Conservation (phyloP, 2,888 invertebrate genomes). For the Cryptocephalus moraei region DNA sequence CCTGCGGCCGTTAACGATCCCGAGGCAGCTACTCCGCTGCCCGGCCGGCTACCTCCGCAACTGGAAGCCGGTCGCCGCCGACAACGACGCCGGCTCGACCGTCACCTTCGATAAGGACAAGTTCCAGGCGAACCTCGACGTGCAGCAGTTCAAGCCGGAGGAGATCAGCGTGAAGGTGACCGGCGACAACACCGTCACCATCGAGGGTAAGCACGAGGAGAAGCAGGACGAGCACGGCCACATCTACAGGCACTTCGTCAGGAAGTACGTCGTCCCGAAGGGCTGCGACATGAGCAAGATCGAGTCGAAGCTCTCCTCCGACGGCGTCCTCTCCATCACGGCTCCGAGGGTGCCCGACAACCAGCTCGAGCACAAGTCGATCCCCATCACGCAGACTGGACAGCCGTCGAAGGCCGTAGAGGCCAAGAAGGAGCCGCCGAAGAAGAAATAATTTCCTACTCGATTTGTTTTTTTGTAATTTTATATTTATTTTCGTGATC, state of each 20-base stretch:
- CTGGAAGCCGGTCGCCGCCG: slow-evolving; percentile 10
- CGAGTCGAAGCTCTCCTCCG: slow-evolving; percentile 64
- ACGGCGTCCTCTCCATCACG: slow-evolving; percentile 60
- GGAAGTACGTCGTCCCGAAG: slow-evolving; percentile 63
- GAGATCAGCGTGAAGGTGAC: slow-evolving; percentile 66
- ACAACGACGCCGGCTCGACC: slow-evolving; percentile 13
- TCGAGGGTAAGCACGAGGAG: slow-evolving; percentile 74
- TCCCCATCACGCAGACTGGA: slow-evolving; percentile 9
- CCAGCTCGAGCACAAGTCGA: slow-evolving; percentile 7
- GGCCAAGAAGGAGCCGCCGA: slow-evolving; percentile 1
- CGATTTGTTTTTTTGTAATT: neutral
- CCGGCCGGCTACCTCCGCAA: slow-evolving; percentile 15
- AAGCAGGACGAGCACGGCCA: slow-evolving; percentile 64
- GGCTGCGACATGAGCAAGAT: slow-evolving; percentile 63
- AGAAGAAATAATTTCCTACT: neutral
- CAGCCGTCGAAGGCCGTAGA: slow-evolving; percentile 7
- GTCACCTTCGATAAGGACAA: slow-evolving; percentile 47
- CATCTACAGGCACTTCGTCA: slow-evolving; percentile 66
- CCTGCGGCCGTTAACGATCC: slow-evolving; percentile 6
- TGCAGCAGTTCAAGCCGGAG: slow-evolving; percentile 65
- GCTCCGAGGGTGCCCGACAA: slow-evolving; percentile 41
- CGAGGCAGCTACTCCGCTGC: slow-evolving; percentile 6
- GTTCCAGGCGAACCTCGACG: slow-evolving; percentile 62
- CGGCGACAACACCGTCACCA: slow-evolving; percentile 51
- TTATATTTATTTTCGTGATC: no score